Base-by-base conservation (phyloP, 1,140 invertebrate species). In the Calephelis nemesis region DNA sequence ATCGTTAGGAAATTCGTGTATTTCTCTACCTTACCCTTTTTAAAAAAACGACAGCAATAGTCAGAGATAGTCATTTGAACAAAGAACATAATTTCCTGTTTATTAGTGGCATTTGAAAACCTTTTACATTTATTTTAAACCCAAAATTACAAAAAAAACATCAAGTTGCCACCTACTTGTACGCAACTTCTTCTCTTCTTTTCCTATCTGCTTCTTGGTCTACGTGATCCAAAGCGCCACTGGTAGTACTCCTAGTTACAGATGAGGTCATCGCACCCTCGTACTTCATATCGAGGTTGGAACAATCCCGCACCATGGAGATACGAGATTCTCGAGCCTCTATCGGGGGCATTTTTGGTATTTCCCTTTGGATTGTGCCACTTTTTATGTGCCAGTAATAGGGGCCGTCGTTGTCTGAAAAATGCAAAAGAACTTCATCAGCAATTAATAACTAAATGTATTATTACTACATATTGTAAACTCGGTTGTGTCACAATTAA, bases 311-410 rank as follows among this genome's bases (percentile, higher is more conserved):
- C 11, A 89, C 89, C 87, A 91, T 90, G 40, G 87, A 90, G 45
- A 88, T 85, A 11, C 89, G 78, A 12, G 84, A 80, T 72, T 91
- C 88, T 49, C 83, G 79, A 7, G 84, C 85, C 47, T 91, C 87
- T 5, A 85, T 73, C 6, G 89, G 84, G 48, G 86, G 84, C 81
- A 89, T 85, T 65, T 83, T 84, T 5, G 98, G 98, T 63, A 95
- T 94, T 85, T 99, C 97, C 63, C 98, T 93, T 84, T 99, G 98
- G 79, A 99, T 99, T 0, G 98, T 99, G 9, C 98, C 98, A 84
- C 97, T 98, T 90, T 98, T 98, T 79, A 99, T 98, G 92, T 99
- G 98, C 98, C 98, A 99, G 88, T 98, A 99, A 90, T 99, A 99
- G 3, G 97, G 96, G 11, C 97, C 97, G 86, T 97, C 96, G 79